phyloP scores from a whole-genome alignment of 2,888 invertebrate genomes.

The Mimas tiliae region DNA sequence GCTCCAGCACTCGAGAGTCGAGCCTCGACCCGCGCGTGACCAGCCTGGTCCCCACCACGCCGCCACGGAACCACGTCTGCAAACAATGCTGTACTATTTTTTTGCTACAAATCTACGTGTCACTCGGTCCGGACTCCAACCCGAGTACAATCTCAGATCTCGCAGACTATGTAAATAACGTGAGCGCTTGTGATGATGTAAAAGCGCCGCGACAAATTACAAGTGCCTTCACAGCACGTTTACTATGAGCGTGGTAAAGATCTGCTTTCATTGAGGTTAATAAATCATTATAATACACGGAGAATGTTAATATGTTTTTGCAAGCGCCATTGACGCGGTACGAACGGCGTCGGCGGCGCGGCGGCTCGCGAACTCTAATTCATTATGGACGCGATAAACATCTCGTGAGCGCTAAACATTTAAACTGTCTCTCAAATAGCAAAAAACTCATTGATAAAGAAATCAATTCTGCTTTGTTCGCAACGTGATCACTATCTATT shows the following conservation, averaged over 20 bases:
- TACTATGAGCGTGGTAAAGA: not conserved
- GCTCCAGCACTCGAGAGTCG: conserved; percentile 7
- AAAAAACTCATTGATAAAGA: conserved; percentile 58
- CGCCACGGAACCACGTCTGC: not conserved
- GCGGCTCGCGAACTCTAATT: conserved; percentile 15
- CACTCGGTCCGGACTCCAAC: not conserved
- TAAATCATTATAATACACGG: conserved; percentile 21
- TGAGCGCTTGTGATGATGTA: conserved; percentile 17
- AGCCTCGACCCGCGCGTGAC: conserved; percentile 17
- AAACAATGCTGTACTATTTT: conserved; percentile 20
- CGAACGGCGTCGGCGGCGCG: not conserved
- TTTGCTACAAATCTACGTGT: conserved; percentile 24
- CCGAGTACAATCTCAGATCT: conserved; percentile 14
- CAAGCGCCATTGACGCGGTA: conserved; percentile 13
- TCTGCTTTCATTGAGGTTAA: conserved; percentile 20
- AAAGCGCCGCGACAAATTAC: conserved; percentile 24
- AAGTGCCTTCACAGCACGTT: conserved; percentile 1
- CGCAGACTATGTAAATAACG: conserved; percentile 24
- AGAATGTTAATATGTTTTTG: conserved; percentile 24
- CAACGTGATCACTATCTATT: conserved; percentile 50
- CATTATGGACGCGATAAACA: conserved; percentile 37
- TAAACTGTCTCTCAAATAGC: conserved; percentile 36
- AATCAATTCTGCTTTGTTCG: conserved; percentile 54
- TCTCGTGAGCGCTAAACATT: conserved; percentile 36
- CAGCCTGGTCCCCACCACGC: conserved; percentile 7